Base-by-base conservation (phyloP, 2,888 invertebrate species). In the Oscheius sp. region DNA sequence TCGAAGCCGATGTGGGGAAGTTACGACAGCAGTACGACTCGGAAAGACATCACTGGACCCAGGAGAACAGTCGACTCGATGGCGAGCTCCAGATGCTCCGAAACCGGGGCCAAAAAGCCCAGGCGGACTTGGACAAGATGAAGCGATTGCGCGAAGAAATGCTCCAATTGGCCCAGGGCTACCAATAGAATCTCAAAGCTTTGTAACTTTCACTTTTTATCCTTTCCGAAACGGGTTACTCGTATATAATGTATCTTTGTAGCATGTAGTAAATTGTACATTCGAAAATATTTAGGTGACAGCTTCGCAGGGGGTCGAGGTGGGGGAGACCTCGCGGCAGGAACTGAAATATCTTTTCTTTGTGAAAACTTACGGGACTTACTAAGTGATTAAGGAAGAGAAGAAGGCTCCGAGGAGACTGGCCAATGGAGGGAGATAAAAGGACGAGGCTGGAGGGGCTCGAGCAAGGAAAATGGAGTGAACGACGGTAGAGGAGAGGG, bases 121-220 rank as follows among this genome's bases (percentile, higher is more conserved):
- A 70, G 50, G 63, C 63, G 2, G 75, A 75, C 35, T 72, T 75
- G 37, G 75, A 75, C 10, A 62, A 65, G n/a, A 58, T 72, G 63
- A 21, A 50, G 32, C 60, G 66, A 37, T 37, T 75, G 10, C 53
- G 72, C 33, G 75, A 75, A 50, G 75, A 75, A 48, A 75, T 75
- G 71, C 71, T 75, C 48, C 59, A 60, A 29, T 33, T 74, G 37
- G 74, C 74, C n/a, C 62, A 62, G 29, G 70, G 70, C 11, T 74
- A 70, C 55, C 33, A 74, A 47, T 70, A 66, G 37, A 11, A 32
- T 35, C 13, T 55, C 51, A 11, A 32, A 11, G 47, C 10, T 1
- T 35, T 37, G 4, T 35, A 60, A 13, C 29, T 48, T 65, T 63
- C 32, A 13, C 57, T 58, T 21, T 32, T 13, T 58, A 58, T 32